Conservation (phyloP, 2,888 invertebrate genomes). For the Leptopilina syphax region DNA sequence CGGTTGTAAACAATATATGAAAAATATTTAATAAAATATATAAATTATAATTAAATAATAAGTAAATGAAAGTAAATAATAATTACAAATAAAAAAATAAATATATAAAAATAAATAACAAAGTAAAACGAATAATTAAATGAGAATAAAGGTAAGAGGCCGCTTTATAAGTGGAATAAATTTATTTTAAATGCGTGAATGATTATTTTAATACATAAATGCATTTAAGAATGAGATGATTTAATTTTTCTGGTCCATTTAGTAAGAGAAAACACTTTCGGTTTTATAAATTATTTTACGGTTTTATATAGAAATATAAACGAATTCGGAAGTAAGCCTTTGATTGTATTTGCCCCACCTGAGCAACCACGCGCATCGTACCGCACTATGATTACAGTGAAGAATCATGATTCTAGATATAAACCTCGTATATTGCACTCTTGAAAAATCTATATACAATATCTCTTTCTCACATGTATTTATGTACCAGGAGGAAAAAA, state of each 20-base stretch:
- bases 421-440: neutral
- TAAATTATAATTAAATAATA: no score
- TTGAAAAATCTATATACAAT: neutral
- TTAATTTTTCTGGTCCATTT: conserved; percentile 20
- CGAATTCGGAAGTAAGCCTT: conserved; percentile 44
- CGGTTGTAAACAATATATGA: no score
- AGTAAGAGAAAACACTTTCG: conserved; percentile 13
- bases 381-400: conserved; percentile 40
- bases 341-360: conserved; percentile 41
- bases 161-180: neutral
- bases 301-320: neutral
- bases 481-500: no score
- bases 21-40: no score
- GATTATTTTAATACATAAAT: neutral
- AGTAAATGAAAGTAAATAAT: no score
- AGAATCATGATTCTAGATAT: conserved; percentile 16
- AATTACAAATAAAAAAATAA: no score
- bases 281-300: conserved; percentile 12
- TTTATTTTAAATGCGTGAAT: neutral
- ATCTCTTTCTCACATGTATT: neutral
- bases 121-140: neutral
- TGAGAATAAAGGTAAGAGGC: no score
- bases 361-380: conserved; percentile 45
- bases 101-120: neutral
- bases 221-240: neutral